These are phyloP conservation scores for Dicyrtoma fusca DNA, from an alignment of 2,888 invertebrate genomes.

Conservation along the genomic window DNA sequence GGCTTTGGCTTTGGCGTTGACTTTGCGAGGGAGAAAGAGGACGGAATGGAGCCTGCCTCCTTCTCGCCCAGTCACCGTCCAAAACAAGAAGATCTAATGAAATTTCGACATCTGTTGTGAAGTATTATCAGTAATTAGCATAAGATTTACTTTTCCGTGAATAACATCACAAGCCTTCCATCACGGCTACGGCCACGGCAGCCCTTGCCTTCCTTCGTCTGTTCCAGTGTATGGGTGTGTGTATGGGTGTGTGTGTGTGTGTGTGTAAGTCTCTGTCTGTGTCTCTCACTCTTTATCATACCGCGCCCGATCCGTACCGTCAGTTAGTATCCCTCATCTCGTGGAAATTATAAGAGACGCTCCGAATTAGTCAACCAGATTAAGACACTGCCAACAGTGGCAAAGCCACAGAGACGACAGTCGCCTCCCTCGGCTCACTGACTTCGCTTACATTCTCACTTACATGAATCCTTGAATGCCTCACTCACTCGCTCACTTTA, in stretches of 20 bases:
- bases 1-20: background rate
- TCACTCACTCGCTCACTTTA: conserved; percentile 1
- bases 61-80: conserved; percentile 25
- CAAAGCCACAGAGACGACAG: conserved; percentile 37
- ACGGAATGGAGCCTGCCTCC: background rate
- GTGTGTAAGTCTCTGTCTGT: too few species aligned
- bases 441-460: conserved; percentile 21
- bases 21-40: conserved; percentile 3
- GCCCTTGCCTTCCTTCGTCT: too few species aligned
- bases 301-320: background rate
- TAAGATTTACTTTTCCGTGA: conserved; percentile 57
- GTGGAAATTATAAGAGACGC: conserved; percentile 13
- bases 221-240: too few species aligned
- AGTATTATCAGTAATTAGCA: conserved; percentile 58
- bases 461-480: conserved; percentile 6
- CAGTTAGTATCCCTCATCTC: background rate
- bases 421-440: conserved; percentile 28
- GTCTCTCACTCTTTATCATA: background rate
- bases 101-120: conserved; percentile 57
- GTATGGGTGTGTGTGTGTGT: too few species aligned
- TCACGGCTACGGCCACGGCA: background rate
- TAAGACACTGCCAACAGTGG: conserved; percentile 43
- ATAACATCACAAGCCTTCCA: conserved; percentile 42
- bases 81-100: conserved; percentile 55
- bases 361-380: conserved; percentile 50